Base-by-base conservation (phyloP, 2,113 vertebrate genomes). In the Lutjanus erythropterus region DNA sequence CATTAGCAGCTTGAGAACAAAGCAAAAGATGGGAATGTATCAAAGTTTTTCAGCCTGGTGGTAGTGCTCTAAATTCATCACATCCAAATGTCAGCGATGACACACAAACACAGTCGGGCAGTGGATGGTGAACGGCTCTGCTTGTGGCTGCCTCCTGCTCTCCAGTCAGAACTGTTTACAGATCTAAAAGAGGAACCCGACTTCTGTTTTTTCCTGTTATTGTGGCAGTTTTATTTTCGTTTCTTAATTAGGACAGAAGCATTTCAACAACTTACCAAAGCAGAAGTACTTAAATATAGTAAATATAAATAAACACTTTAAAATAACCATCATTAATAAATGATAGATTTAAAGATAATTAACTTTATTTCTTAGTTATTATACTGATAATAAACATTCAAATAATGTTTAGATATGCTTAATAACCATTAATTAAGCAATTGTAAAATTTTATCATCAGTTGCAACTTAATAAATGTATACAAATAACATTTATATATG, bases 81-180 rank as follows among this genome's bases (percentile, higher is more conserved):
- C 78, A 44, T 71, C 76, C 61, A 92, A 91, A 91, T 88, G 81
- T 84, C 83, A 88, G 58, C 3, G 77, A 88, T 88, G 89, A 91
- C 89, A 83, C 80, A 84, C 44, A 33, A 47, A 82, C 74, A 64
- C 78, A 81, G 80, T 73, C 83, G 80, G 84, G 44, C 61, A 68
- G 69, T 72, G 80, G 82, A 60, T 56, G 60, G 66, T 5, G 25
- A 83, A 47, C 9, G 61, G 56, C 71, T 73, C 73, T 55, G 64
- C 66, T 81, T 71, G 80, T 39, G 33, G 64, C 75, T 44, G 55
- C 80, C 69, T 88, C 71, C 82, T 75, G 79, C 76, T 83, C 79
- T 56, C n/a, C 0, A 85, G 76, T 80, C 74, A 70, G 35, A 70
- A 53, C 55, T 75, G 68, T 83, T 81, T 70, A 72, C 69, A 33